Evolutionary conservation across 2,113 vertebrate species (phyloP), one percentile per base, ranked within the genome.

Genomic region (Poeciliopsis retropinna): DNA sequence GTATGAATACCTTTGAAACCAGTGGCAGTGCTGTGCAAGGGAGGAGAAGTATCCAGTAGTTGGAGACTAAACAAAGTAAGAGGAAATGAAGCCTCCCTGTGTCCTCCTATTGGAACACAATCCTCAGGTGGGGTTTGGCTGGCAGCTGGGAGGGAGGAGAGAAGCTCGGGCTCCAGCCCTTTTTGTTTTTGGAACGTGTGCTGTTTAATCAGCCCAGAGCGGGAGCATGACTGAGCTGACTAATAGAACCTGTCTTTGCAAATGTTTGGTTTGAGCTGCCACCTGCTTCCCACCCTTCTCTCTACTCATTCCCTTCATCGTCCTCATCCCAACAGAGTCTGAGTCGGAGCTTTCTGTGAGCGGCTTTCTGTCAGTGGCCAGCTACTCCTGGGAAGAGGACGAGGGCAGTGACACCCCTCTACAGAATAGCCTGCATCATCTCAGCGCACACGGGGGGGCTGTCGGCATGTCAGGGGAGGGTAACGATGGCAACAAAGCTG

Each of bases 291-390:
- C 68, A 57, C 22, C 30, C 15, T 17, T 5, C 15, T 8, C 30
- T 22, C 85, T 87, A 88, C 88, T 74, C 76, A 19, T 47, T 47
- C 14, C 44, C 17, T 19, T 47, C 44, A 47, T 19, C 3, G 5
- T 82, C 85, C 6, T 75, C 93, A 15, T 79, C 93, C 51, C 85
- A 89, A 73, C 94, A 97, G 96, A 97, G 92, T 96, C 96, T 0
- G 95, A 95, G 83, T 96, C 96, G 32, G 95, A 97, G 85, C 91
- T 90, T 85, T 97, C 96, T 74, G 91, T 98, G 94, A 97, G 95
- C 85, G 92, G 90, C 82, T 95, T 98, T 94, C 95, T 97, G 91
- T 95, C 95, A 1, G 93, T 95, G 78, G 87, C 95, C 30, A 92
- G 94, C 32, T 82, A 75, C 85, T 96, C 96, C 0, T 85, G 90